Conservation (phyloP, 2,888 invertebrate genomes). For the Tetramorium bicarinatum region DNA sequence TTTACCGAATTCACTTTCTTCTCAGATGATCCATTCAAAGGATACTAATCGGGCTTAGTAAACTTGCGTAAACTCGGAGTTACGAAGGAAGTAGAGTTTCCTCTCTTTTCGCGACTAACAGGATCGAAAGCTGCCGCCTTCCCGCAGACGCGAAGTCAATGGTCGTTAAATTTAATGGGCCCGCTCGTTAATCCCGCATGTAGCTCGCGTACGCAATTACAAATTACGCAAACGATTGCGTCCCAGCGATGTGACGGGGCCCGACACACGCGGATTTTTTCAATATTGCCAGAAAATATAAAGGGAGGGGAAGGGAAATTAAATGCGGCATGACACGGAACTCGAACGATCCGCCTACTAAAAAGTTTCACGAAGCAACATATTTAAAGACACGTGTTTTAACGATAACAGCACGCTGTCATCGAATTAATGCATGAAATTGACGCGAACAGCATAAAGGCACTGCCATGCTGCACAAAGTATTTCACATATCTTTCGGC, state of each 20-base stretch:
- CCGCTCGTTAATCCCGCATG: slow-evolving; percentile 76
- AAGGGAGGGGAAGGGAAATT: slow-evolving; percentile 47
- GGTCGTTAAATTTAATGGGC: slow-evolving; percentile 78
- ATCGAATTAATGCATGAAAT: slow-evolving; percentile 43
- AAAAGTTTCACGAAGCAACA: slow-evolving; percentile 47
- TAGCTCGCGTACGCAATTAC: slow-evolving; percentile 76
- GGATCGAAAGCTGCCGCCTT: slow-evolving; percentile 61
- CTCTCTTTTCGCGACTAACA: slow-evolving; percentile 44
- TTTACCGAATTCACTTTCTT: slow-evolving; percentile 27
- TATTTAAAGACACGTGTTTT: slow-evolving; percentile 50
- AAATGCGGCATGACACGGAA: slow-evolving; percentile 55
- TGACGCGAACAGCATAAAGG: slow-evolving; percentile 1
- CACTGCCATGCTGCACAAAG: neutral
- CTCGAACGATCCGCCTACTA: slow-evolving; percentile 45
- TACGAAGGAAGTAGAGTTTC: slow-evolving; percentile 18
- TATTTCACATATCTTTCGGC: neutral
- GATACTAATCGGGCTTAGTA: neutral
- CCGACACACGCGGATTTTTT: slow-evolving; percentile 66
- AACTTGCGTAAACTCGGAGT: slow-evolving; percentile 23
- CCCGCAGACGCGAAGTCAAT: slow-evolving; percentile 71
- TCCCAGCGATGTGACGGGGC: slow-evolving; percentile 27
- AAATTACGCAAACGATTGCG: slow-evolving; percentile 76
- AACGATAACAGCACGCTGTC: slow-evolving; percentile 59
- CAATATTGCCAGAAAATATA: slow-evolving; percentile 52
- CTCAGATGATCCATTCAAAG: neutral